Conservation (phyloP, 1,140 invertebrate species). For the Diorhabda sublineata region DNA sequence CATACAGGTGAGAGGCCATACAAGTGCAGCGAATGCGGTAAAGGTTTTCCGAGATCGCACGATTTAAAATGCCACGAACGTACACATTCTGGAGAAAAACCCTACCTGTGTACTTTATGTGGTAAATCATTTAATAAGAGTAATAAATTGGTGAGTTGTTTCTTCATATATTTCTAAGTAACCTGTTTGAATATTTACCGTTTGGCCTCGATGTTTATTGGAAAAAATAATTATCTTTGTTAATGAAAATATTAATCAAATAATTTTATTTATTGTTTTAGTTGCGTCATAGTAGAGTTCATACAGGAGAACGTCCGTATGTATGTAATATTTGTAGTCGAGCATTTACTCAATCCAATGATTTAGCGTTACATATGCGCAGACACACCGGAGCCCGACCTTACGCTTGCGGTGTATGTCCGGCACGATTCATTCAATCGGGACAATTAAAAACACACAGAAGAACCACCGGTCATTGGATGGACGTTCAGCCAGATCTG, state of each 20-base stretch:
- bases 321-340: conserved; percentile 48
- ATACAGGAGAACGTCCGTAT: conserved; percentile 50
- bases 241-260: background rate
- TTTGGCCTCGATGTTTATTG: background rate
- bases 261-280: conserved; percentile 9
- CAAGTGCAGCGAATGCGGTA: conserved; percentile 59
- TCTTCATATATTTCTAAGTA: background rate
- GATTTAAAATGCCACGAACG: conserved; percentile 59
- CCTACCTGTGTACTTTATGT: conserved; percentile 55
- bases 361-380: conserved; percentile 47
- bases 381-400: conserved; percentile 45
- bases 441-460: conserved; percentile 45
- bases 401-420: conserved; percentile 45
- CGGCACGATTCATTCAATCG: conserved; percentile 46
- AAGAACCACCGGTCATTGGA: conserved; percentile 45
- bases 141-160: conserved; percentile 44
- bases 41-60: conserved; percentile 60
- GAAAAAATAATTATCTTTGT: background rate
- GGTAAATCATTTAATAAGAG: conserved; percentile 49
- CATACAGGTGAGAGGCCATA: conserved; percentile 59
- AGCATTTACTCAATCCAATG: conserved; percentile 49
- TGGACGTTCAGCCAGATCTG: conserved; percentile 44
- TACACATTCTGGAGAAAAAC: conserved; percentile 56
- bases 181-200: background rate
- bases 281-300: conserved; percentile 45